Base-by-base conservation (phyloP, 2,888 invertebrate genomes). In the Drosophila merina region DNA sequence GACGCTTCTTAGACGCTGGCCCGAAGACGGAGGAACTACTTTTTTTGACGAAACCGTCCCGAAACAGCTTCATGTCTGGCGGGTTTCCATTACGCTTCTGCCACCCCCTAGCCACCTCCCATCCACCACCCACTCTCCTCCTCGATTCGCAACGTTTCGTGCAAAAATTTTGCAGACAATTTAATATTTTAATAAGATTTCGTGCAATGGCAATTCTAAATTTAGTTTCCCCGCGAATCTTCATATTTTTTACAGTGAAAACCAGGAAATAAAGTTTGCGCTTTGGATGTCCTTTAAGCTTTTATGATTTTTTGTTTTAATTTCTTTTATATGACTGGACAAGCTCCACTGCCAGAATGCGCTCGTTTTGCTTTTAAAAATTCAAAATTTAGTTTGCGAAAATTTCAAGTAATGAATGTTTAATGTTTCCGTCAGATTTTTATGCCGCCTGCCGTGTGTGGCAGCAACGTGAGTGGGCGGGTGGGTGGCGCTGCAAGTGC, bases 351-450 rank as follows among this genome's bases (percentile, higher is more conserved):
- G 70, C 62, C 62, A 72, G 48, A 12, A 12, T 81, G 74, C 82
- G 71, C 62, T 81, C 76, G 71, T 81, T 81, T 81, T 85, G 76
- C 87, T 87, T 87, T 79, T 82, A 47, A 47, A 25, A 36, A 81
- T 87, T 79, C 86, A 49, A 47, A 25, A 36, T 30, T 26, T 30
- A 12, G 51, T 50, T 36, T 33, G 56, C 31, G 51, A 56, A 78
- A 87, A 82, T 74, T 64, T 86, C 51, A 82, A 87, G 83, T 86
- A 88, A 86, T 86, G 82, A 88, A 82, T 88, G 74, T 79, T 88
- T 82, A 82, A 82, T 82, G 83, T 86, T 86, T 86, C 82, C 76
- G 86, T 74, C 79, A 66, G 31, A 63, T 67, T 67, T 38, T 33
- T 66, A 47, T 20, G n/a, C 36, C 33, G 38, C 36, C 36, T 25